Conservation (phyloP, 2,797 vertebrate species). For the Muscicapa comitata region DNA sequence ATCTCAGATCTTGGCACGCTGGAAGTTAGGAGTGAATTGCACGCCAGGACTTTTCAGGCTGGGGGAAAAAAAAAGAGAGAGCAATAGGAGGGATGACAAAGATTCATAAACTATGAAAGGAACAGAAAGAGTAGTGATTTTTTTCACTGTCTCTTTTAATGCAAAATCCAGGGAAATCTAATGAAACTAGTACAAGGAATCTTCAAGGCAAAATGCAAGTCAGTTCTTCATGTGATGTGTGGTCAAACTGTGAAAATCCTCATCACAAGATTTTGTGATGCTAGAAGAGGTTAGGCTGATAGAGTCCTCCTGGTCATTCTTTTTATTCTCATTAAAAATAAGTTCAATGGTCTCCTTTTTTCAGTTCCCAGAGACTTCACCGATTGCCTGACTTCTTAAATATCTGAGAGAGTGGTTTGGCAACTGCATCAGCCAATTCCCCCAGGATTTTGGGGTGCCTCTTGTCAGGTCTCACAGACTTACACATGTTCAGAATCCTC, state of each 20-base stretch:
- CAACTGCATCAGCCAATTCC: background rate
- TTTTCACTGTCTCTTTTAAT: background rate
- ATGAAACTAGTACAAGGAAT: background rate
- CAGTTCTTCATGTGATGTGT: fast-evolving
- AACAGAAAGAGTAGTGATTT: background rate
- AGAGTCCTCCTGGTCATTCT: background rate
- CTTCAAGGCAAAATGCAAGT: background rate
- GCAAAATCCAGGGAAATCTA: background rate
- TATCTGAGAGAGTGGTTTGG: background rate
- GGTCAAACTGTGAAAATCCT: background rate
- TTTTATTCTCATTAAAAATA: background rate
- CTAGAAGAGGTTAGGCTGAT: background rate
- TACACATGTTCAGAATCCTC: fast-evolving
- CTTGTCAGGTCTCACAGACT: background rate
- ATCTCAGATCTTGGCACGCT: background rate
- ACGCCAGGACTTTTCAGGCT: background rate
- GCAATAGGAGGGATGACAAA: background rate
- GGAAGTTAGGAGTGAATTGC: background rate
- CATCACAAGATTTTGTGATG: background rate
- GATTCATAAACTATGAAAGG: background rate
- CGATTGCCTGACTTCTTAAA: background rate
- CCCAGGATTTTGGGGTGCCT: background rate
- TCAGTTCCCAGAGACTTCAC: background rate
- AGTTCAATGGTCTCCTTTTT: background rate
- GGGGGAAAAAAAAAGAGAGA: background rate